These are phyloP conservation scores for Aelia acuminata DNA, from an alignment of 2,888 invertebrate species.

Conservation along the genomic window DNA sequence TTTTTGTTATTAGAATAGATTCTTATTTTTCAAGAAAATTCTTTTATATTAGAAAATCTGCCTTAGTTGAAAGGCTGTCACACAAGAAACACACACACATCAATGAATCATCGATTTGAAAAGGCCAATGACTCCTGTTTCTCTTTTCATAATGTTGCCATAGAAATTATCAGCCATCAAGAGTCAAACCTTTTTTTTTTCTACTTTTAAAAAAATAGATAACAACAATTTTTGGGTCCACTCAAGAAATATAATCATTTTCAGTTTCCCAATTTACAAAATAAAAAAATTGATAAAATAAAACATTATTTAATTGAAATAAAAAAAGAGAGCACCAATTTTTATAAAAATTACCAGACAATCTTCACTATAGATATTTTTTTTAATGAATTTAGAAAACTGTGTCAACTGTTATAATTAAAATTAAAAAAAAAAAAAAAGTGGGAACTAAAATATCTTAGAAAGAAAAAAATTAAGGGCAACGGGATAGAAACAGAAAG, in stretches of 20 bases:
- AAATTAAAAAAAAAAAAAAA: not conserved
- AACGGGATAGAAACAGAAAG: not conserved
- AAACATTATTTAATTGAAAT: not conserved
- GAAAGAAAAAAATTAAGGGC: not conserved
- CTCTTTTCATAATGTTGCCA: constrained; percentile 20
- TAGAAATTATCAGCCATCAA: constrained; percentile 20
- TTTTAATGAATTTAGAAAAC: too few species aligned
- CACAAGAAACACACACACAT: not conserved
- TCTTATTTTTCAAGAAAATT: not conserved
- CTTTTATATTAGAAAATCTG: not conserved
- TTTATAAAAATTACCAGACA: too few species aligned
- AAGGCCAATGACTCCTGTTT: not conserved
- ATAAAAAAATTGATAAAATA: not conserved
- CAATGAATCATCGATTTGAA: constrained; percentile 29
- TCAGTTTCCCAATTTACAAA: not conserved
- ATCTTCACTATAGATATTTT: too few species aligned
- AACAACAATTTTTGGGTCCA: not conserved
- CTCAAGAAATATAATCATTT: not conserved
- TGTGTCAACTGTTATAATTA: not conserved
- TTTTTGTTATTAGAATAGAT: too few species aligned
- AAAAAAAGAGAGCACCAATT: too few species aligned
- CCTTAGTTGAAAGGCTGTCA: not conserved
- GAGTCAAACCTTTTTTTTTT: not conserved
- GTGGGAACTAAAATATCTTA: too few species aligned
- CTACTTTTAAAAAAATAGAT: not conserved